These are phyloP conservation scores for Lasioglossum vierecki DNA, from an alignment of 2,888 invertebrate genomes.

Conservation along the genomic window DNA sequence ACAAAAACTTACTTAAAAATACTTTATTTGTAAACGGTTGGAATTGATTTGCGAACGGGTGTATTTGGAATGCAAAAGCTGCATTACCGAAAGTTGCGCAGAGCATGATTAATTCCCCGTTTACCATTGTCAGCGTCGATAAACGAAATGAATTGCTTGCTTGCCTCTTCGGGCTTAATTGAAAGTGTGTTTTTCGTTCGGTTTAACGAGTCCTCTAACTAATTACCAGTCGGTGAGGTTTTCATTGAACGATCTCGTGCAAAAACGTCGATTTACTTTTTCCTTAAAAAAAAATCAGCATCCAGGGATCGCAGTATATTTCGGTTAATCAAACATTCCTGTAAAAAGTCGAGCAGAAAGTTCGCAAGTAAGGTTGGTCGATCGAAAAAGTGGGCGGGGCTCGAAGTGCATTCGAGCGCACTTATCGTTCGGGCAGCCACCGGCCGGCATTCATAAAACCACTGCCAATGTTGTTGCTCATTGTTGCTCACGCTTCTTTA, in stretches of 20 bases:
- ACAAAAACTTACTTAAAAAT: too few relatives aligned
- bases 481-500: constrained; percentile 34
- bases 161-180: not conserved
- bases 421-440: not conserved
- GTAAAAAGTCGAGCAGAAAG: not conserved
- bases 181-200: not conserved
- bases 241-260: not conserved
- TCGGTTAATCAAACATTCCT: not conserved
- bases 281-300: not conserved
- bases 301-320: not conserved
- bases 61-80: too few relatives aligned
- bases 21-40: too few relatives aligned
- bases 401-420: not conserved
- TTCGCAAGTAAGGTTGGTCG: not conserved
- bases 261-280: not conserved
- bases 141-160: not conserved
- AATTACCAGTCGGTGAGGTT: not conserved
- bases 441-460: constrained; percentile 13
- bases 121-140: not conserved
- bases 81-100: not conserved
- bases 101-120: not conserved
- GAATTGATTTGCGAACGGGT: too few relatives aligned
- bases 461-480: constrained; percentile 28
- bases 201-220: not conserved
- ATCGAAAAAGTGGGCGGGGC: not conserved